Evolutionary conservation across 23 tunicate genomes (phyloP), one percentile per base, ranked within the genome.

Genomic region (Ascidia mentula): DNA sequence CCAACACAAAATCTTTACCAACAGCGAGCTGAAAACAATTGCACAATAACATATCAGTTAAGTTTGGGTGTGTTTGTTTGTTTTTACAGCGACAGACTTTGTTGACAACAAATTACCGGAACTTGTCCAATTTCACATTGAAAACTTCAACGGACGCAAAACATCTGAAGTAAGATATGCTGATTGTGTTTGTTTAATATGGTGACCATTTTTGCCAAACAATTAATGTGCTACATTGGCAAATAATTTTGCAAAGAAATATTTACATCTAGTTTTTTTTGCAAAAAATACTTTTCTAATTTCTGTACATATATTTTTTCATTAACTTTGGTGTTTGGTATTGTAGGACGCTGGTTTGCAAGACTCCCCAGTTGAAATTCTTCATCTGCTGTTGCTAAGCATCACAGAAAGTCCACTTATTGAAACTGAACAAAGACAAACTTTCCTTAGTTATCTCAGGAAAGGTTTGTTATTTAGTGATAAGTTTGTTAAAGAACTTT

Each of bases 301-400:
- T 42, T 42, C 53, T 9, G 15, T 12, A 9, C 15, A 9, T 9
- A 12, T 42, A 15, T 42, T 42, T 42, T 9, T 42, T 42, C 53
- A 9, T 65, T 18, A 73, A 73, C 8, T 8, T 36, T 73, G 7
- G 24, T 73, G 77, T 60, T 60, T 33, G 30, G 36, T 18, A 40
- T 38, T 82, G 18, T 46, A 90, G 91, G 97, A 91, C 7, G 46
- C 82, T 72, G 90, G 97, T 1, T 40, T 91, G 18, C 90, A 86
- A 72, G 97, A 91, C 73, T 86, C 86, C 24, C 79, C 90, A 12
- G 83, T 91, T 0, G 97, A 91, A 81, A 84, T 91, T 26, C 81
- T 85, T 7, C 97, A 91, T 75, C 24, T 81, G 17, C 84, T 91
- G 8, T 79, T 91, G 30, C 26, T 77, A 12, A 76, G 82, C 65